A percentile compares a stretch with the other conserved stretches of the same genome.
phyloP scores from a whole-genome alignment of 1,140 invertebrate genomes.

The Gryon sp. region DNA sequence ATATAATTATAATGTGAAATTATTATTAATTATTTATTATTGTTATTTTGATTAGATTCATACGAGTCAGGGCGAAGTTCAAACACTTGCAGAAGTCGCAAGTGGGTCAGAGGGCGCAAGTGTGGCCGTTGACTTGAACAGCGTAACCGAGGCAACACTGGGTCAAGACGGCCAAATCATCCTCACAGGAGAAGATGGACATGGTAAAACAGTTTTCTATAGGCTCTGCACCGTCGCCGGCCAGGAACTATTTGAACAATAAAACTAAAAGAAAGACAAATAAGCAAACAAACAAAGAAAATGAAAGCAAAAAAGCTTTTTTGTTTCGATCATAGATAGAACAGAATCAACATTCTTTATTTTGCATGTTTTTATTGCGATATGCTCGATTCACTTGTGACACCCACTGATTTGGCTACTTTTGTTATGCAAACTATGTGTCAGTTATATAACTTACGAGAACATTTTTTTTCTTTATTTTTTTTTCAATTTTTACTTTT shows the following conservation, averaged over 20 bases:
- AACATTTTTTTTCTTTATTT: constrained; percentile 5
- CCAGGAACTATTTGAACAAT: constrained; percentile 79
- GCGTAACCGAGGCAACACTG: constrained; percentile 91
- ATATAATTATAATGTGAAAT: background rate
- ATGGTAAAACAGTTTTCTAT: constrained; percentile 85
- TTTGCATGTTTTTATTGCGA: constrained; percentile 77
- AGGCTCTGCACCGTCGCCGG: constrained; percentile 80
- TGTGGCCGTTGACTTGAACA: constrained; percentile 92
- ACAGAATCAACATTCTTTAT: constrained; percentile 71
- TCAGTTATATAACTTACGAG: constrained; percentile 57
- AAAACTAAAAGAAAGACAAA: too few relatives aligned
- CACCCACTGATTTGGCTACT: constrained; percentile 61
- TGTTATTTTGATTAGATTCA: constrained; percentile 83
- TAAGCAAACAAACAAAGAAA: too few relatives aligned
- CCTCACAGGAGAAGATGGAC: constrained; percentile 95
- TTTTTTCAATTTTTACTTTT: constrained; percentile 5
- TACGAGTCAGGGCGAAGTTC: constrained; percentile 87
- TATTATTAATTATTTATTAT: too few relatives aligned
- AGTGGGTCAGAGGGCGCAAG: constrained; percentile 83
- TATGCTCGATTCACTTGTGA: constrained; percentile 72
- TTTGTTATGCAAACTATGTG: constrained; percentile 62
- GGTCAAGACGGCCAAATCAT: constrained; percentile 97
- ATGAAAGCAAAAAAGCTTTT: too few relatives aligned
- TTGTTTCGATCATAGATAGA: constrained; percentile 68
- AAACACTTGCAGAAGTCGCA: constrained; percentile 87